Percentiles rank a stretch among this genome's conserved stretches.
These are phyloP conservation scores for Steinernema feltiae DNA, from an alignment of 1,140 invertebrate genomes.

Conservation along the genomic window DNA sequence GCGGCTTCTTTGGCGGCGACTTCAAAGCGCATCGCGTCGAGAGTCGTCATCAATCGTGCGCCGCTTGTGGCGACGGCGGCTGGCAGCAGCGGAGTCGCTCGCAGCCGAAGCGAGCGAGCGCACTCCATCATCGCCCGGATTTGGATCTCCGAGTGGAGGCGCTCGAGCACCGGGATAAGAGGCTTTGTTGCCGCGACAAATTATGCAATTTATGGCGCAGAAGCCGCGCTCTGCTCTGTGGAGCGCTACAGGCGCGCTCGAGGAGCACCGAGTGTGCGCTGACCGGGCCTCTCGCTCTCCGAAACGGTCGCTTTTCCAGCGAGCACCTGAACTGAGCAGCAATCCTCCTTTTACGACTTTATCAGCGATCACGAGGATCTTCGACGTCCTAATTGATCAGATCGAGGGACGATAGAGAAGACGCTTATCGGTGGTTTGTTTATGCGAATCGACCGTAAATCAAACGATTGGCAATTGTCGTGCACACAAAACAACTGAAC, in stretches of 20 bases:
- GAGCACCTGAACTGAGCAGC: too few species aligned
- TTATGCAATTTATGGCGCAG: conserved; percentile 1
- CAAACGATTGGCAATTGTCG: conserved; percentile 1
- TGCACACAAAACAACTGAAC: background rate
- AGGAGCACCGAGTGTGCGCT: too few species aligned
- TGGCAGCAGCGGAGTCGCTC: background rate
- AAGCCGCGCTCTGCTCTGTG: too few species aligned
- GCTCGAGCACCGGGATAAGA: background rate
- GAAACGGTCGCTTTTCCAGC: too few species aligned
- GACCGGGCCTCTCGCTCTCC: too few species aligned
- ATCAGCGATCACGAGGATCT: too few species aligned
- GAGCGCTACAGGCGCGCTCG: too few species aligned
- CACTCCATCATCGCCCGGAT: conserved; percentile 14
- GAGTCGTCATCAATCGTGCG: conserved; percentile 6
- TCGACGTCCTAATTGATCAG: background rate
- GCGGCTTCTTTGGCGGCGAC: conserved; percentile 9
- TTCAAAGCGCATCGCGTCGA: conserved; percentile 7
- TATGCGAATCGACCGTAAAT: conserved; percentile 6
- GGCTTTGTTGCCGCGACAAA: background rate
- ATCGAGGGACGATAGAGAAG: background rate
- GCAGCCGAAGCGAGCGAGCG: background rate
- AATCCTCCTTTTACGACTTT: too few species aligned
- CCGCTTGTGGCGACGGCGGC: conserved; percentile 7
- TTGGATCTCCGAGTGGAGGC: background rate
- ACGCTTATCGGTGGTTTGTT: background rate